Base-by-base conservation (phyloP, 2,888 invertebrate species). In the Epinotia brunnichana region DNA sequence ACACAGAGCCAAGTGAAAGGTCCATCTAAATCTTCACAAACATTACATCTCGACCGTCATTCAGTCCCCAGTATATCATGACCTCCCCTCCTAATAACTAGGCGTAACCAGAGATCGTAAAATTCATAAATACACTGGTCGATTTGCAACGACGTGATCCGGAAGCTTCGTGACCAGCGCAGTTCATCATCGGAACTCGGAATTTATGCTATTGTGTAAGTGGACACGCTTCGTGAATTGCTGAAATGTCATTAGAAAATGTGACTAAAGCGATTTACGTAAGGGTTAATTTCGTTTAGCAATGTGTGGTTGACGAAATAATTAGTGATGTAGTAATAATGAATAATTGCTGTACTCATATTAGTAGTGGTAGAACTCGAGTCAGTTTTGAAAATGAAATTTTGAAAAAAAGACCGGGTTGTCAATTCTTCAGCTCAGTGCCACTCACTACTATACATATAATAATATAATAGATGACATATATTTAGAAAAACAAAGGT, bases 191-290 rank as follows among this genome's bases (percentile, higher is more conserved):
- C 21, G 39, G 57, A 24, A 39, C 24, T 15, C 11, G 48, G 41
- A 71, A 61, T 53, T 53, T 66, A 44, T 53, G 15, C 51, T 39
- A 61, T 66, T 66, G 71, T 71, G 71, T 66, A 71, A 54, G 60
- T 17, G 2, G 71, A 53, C 60, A 71, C 41, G 71, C 41, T 67
- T 54, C 53, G 24, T 66, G 13, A 64, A 17, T 17, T 15, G 35
- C 54, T 24, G n/a, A 24, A 15, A 24, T 17, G 53, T 9, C 19
- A n/a, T 59, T 53, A 35, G 19, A 19, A 51, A 61, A 53, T 41
- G 4, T 5, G 15, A 35, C 71, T 19, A n/a, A 60, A 60, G 60
- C 21, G 63, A 9, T 44, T 15, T 21, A 19, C 0, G 24, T 41
- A 51, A 24, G 60, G 29, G 10, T 17, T 11, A 54, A 19, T 54